Evolutionary conservation across 2,888 invertebrate species (phyloP).

Genomic region (Disparrhopalites patrizii): DNA sequence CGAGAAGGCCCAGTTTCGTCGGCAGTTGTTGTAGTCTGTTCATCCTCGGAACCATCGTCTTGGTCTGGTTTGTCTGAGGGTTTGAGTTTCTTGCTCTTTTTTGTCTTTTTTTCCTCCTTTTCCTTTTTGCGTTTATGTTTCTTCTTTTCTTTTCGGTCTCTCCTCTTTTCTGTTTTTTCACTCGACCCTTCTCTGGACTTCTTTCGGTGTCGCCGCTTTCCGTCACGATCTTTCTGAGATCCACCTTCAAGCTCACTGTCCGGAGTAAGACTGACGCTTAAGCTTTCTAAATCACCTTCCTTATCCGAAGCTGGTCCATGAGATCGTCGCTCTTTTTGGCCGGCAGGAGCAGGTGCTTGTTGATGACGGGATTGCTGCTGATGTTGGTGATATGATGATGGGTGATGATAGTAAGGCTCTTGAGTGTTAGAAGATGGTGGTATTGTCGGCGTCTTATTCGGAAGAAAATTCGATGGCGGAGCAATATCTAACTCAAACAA

Average conservation of each 20-base stretch:
- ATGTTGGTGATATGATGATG: neutral
- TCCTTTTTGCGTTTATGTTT: constrained; percentile 50
- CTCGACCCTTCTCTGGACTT: constrained; percentile 25
- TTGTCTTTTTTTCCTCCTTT: constrained; percentile 51
- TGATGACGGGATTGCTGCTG: constrained; percentile 2
- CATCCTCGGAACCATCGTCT: constrained; percentile 24
- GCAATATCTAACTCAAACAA: constrained; percentile 38
- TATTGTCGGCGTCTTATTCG: constrained; percentile 13
- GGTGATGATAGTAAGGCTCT: too few relatives aligned
- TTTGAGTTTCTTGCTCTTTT: constrained; percentile 50
- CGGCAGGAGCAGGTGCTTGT: constrained; percentile 46
- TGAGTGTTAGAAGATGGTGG: neutral
- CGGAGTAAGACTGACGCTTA: constrained; percentile 49
- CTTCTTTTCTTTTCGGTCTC: constrained; percentile 50
- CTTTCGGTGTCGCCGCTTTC: constrained; percentile 24
- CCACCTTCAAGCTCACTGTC: constrained; percentile 48
- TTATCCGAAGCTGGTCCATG: neutral
- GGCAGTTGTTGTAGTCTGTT: constrained; percentile 15
- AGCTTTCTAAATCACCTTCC: constrained; percentile 41
- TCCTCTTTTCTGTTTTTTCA: constrained; percentile 39
- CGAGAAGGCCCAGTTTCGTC: constrained; percentile 16
- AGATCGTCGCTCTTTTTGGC: constrained; percentile 51
- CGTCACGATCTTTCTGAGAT: constrained; percentile 36
- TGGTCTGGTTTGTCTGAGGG: constrained; percentile 48
- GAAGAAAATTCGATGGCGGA: constrained; percentile 18